These are phyloP conservation scores for Pelecanus crispus DNA, from an alignment of 2,113 vertebrate genomes.

Conservation along the genomic window DNA sequence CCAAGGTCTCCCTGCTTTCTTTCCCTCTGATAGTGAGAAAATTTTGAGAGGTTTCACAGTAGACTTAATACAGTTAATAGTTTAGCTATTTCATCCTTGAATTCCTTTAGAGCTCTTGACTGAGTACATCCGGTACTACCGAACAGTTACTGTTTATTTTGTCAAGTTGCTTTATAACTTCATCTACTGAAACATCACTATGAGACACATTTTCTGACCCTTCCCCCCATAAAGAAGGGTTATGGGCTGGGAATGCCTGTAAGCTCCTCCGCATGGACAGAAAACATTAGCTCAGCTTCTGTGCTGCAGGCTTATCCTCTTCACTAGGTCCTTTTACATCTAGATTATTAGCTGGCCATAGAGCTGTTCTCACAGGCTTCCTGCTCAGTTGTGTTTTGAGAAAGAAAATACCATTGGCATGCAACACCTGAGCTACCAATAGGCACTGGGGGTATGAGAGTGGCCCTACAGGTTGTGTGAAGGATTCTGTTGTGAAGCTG, in stretches of 20 bases:
- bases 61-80: conserved; percentile 24
- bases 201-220: neutral
- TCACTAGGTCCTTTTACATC: rapidly evolving
- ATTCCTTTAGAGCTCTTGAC: neutral
- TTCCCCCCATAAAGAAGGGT: neutral
- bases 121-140: neutral
- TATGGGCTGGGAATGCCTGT: neutral
- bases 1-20: neutral
- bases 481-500: neutral
- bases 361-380: neutral
- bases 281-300: neutral
- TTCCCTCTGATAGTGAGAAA: neutral
- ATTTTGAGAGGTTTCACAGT: neutral
- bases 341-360: neutral
- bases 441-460: neutral
- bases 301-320: neutral
- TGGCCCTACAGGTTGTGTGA: neutral
- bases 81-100: conserved; percentile 30
- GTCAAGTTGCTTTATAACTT: neutral
- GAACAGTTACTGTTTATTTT: neutral
- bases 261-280: neutral
- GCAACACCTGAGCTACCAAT: neutral
- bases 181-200: neutral
- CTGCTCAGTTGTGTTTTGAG: neutral
- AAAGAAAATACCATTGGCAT: neutral